Base-by-base conservation (phyloP, 1,140 invertebrate genomes). In the Chironomus tepperi region DNA sequence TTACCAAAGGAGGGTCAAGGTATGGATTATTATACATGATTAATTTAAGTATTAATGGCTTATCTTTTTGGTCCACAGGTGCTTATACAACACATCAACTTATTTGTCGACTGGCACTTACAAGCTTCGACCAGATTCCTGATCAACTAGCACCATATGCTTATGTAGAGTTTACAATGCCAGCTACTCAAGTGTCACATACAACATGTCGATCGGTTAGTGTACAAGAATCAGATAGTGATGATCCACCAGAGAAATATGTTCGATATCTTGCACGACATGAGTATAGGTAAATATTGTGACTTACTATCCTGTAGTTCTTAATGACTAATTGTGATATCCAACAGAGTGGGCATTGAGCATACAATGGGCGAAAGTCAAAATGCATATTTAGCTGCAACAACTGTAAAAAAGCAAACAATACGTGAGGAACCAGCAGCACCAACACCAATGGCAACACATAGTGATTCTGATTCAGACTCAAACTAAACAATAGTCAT, bases 141-240 rank as follows among this genome's bases (percentile, higher is more conserved):
- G 95, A 96, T 74, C 90, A 93, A 81, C 87, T 98, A 79, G 89
- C 95, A 47, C 90, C 92, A 75, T 92, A 89, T 84, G 93, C 92
- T 77, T 90, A 92, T 81, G 95, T 99, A 7, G 96, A 99, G 82
- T 99, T 99, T 83, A 98, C 95, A 16, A 99, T 99, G 97, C 97
- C 98, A 24, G 92, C 95, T 73, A 98, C 97, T 43, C 97, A 97
- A 80, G 95, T 97, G 73, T 97, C 94, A 24, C 96, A 99, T 83
- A 97, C 95, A 70, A 98, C 97, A 16, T 93, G 98, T 76, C 88
- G 98, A 77, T 98, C 96, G 75, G 94, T 99, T 21, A 95, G 95
- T 76, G 90, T 98, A 75, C 89, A 91, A 79, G 91, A 92, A 77
- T 93, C 91, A 77, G 94, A 95, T 83, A 90, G 90, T 73, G 94